Base-by-base conservation (phyloP, 2,113 vertebrate genomes). In the Chaetops frenatus region DNA sequence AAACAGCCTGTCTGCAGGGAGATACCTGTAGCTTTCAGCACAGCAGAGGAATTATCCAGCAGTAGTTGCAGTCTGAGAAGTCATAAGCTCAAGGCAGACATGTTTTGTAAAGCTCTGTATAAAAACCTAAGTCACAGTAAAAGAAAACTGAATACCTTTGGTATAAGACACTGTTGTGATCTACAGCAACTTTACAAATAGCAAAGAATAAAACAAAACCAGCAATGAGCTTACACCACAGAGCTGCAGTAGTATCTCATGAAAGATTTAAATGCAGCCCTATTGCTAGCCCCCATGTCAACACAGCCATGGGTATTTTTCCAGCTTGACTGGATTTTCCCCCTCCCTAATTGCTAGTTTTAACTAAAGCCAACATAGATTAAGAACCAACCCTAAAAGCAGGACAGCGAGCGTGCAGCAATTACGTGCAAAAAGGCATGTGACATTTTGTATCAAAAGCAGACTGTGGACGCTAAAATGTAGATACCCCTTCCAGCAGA, bases 321-420 rank as follows among this genome's bases (percentile, higher is more conserved):
- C 94, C 93, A 94, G 94, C 81, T 53, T 66, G 81, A 88, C 92
- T 62, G 85, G 85, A 88, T 93, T 73, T 87, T 51, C 84, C 91
- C 78, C 70, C 70, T 94, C 76, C 50, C 54, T 92, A 95, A 93
- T 73, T 90, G 70, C 61, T 72, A 77, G 74, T 54, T 95, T 92
- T 65, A 89, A 61, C 79, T 65, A 72, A 84, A 72, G 53, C 38
- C 38, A 80, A 54, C 8, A 2, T 0, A 77, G 79, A 45, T 50
- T n/a, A 70, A 90, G 21, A 88, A 65, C 18, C 62, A 83, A 44
- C 74, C 77, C 71, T 21, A 86, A 86, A 91, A 73, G 45, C 66
- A 44, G 67, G 42, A n/a, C 2, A 47, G 58, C 45, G 15, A 35
- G 54, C 0, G 35, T 9, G 77, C 64, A 62, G 47, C 17, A 83